Base-by-base conservation (phyloP, 2,888 invertebrate species). In the Pristionchus arcanus region DNA sequence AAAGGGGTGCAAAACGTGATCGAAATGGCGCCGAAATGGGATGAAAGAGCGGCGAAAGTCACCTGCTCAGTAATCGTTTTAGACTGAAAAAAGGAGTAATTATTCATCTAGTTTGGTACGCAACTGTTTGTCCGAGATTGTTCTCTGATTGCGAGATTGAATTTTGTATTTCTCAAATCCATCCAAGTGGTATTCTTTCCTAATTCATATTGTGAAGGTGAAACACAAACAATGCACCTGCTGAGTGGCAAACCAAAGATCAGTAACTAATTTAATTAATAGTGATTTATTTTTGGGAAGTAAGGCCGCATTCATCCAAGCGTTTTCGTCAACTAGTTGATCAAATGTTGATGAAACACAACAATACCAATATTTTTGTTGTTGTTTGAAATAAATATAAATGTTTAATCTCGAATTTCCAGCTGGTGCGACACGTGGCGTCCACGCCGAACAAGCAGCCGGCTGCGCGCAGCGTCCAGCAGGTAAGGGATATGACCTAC, bases 361-460 rank as follows among this genome's bases (percentile, higher is more conserved):
- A 59, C 5, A 2, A 0, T 63, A 15, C 9, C 31, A 68, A 2
- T 4, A 68, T 68, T 2, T 0, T 9, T 68, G 0, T 68, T 31
- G 15, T 68, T n/a, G 2, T 19, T 63, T 68, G 13, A 25, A 34
- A 19, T 16, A 15, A 19, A 55, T 55, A 19, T n/a, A n/a, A n/a
- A n/a, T n/a, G n/a, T n/a, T 68, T 25, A 5, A 68, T 9, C 9
- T 31, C 15, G 19, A 77, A 11, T 81, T 71, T 49, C 0, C 84
- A 85, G 84, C 55, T 85, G 19, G 84, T 85, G 34, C 84, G 84
- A 59, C 84, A 85, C 84, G 59, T 85, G 25, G 81, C 81, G 19
- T 59, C 84, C 21, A 21, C 59, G 34, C 59, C 59, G 49, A 31
- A 59, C 34, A 85, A 85, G 84, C 59, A 85, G 84, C 34, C 55